Evolutionary conservation across 2,888 invertebrate species (phyloP).

Genomic region (Drosophila longiperda): DNA sequence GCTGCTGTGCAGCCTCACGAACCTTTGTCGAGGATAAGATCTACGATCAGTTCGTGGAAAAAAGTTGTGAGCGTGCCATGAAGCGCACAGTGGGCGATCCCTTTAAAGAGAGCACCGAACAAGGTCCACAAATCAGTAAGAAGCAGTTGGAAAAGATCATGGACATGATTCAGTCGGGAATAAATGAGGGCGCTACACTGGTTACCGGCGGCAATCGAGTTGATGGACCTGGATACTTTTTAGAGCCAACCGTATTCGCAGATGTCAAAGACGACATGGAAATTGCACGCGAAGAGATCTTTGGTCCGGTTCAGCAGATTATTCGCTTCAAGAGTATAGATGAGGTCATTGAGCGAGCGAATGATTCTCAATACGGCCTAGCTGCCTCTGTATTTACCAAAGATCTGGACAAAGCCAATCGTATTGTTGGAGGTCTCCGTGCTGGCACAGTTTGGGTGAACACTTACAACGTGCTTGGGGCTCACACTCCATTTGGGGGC

Average conservation of each 20-base stretch:
- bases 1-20: constrained; percentile 96
- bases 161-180: constrained; percentile 91
- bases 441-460: constrained; percentile 96
- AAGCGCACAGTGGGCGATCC: constrained; percentile 94
- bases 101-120: constrained; percentile 91
- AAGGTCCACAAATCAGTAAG: constrained; percentile 96
- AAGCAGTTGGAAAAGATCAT: constrained; percentile 93
- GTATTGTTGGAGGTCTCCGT: constrained; percentile 90
- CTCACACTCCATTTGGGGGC: constrained; percentile 97
- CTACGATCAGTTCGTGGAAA: constrained; percentile 95
- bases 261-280: constrained; percentile 93
- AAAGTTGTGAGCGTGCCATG: constrained; percentile 91
- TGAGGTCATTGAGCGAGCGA: constrained; percentile 95
- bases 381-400: constrained; percentile 96
- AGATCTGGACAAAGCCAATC: constrained; percentile 94
- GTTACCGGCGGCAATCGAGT: constrained; percentile 90
- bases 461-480: constrained; percentile 91
- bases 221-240: constrained; percentile 91
- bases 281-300: constrained; percentile 95
- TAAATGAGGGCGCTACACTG: constrained; percentile 93
- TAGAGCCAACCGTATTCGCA: constrained; percentile 96
- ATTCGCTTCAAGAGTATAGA: constrained; percentile 94
- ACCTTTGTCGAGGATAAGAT: constrained; percentile 95
- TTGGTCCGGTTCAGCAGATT: constrained; percentile 97
- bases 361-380: constrained; percentile 94